Conservation (phyloP, 1,140 invertebrate genomes). For the Akabosia matsudoensis region DNA sequence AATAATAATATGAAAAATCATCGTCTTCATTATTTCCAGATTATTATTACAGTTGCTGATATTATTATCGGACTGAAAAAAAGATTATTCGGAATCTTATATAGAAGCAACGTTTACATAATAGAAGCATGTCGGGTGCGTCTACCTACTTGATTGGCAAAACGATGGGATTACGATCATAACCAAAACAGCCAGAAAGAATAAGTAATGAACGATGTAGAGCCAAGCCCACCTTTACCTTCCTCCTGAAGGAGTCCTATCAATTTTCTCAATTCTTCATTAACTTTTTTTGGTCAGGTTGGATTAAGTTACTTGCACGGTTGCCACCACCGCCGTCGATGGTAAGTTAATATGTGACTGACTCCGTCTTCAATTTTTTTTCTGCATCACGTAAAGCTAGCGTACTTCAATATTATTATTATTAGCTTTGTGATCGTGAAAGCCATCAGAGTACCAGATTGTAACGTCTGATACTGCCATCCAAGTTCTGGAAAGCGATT, state of each 20-base stretch:
- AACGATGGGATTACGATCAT: background rate
- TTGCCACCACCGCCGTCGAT: background rate
- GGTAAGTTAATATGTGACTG: background rate
- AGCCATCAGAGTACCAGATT: too few species aligned
- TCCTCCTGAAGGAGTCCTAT: conserved; percentile 5
- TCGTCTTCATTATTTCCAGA: background rate
- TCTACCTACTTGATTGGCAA: background rate
- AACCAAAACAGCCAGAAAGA: background rate
- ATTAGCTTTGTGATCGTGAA: conserved; percentile 5
- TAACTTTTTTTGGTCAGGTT: conserved; percentile 1
- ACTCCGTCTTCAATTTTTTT: background rate
- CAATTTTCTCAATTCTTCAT: conserved; percentile 14
- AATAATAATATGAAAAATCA: conserved; percentile 15
- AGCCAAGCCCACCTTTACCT: conserved; percentile 8
- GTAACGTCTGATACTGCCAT: too few species aligned
- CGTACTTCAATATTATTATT: background rate
- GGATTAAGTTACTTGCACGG: background rate
- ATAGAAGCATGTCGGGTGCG: too few species aligned
- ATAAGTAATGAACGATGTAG: conserved; percentile 1
- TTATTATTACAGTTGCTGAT: background rate
- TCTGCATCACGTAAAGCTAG: background rate
- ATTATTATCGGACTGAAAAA: too few species aligned
- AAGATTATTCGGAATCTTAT: too few species aligned
- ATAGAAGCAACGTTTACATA: background rate
- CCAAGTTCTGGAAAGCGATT: too few species aligned